Conservation (phyloP, 2,888 invertebrate genomes). For the Lasioglossum vierecki region DNA sequence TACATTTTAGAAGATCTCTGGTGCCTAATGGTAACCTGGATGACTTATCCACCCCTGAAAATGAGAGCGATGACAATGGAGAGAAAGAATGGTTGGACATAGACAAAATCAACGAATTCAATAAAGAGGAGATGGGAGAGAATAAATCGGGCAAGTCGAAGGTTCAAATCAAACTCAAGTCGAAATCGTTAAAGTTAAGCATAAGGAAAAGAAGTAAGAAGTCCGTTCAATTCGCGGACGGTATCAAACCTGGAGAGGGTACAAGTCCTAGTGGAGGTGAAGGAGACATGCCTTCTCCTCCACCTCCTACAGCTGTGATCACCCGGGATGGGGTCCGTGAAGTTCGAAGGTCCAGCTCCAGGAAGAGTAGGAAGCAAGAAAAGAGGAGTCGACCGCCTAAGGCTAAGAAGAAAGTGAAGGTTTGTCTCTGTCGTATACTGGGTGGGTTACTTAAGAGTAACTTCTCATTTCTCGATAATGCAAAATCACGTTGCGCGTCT, state of each 20-base stretch:
- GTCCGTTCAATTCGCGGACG: constrained; percentile 87
- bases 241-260: constrained; percentile 86
- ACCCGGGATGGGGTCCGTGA: constrained; percentile 68
- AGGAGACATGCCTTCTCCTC: constrained; percentile 87
- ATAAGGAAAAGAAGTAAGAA: constrained; percentile 78
- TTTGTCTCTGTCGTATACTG: constrained; percentile 61
- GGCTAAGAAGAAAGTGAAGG: constrained; percentile 85
- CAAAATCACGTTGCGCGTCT: neutral
- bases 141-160: constrained; percentile 42
- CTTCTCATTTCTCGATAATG: too few species aligned
- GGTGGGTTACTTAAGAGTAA: neutral
- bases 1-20: constrained; percentile 77
- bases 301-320: constrained; percentile 83
- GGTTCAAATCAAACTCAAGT: constrained; percentile 37
- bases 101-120: constrained; percentile 63
- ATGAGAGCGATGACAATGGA: constrained; percentile 61
- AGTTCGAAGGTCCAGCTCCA: constrained; percentile 74
- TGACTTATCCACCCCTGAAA: constrained; percentile 65
- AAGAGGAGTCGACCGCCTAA: constrained; percentile 85
- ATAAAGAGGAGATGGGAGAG: constrained; percentile 45
- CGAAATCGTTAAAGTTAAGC: constrained; percentile 24
- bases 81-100: constrained; percentile 62
- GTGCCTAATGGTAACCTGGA: constrained; percentile 77
- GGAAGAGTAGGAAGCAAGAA: constrained; percentile 85
- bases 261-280: constrained; percentile 86